These are phyloP conservation scores for Physocephala rufipes DNA, from an alignment of 2,888 invertebrate genomes.

Conservation along the genomic window DNA sequence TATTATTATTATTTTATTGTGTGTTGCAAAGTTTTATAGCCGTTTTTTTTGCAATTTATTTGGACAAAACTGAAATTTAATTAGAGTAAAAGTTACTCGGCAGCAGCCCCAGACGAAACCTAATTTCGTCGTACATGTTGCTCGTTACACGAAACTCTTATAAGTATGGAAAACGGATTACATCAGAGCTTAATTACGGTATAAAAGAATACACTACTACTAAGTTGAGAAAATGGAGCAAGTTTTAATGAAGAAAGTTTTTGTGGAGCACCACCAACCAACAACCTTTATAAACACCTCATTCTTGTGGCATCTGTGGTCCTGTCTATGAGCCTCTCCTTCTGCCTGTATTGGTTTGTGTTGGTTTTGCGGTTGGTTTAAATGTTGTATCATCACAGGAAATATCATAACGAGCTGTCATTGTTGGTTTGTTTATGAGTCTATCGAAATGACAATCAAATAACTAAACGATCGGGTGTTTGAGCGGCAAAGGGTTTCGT, in stretches of 20 bases:
- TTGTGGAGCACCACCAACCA: not conserved
- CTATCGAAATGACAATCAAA: too few species aligned
- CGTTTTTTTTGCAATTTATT: constrained; percentile 9
- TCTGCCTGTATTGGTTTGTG: not conserved
- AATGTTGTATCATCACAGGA: too few species aligned
- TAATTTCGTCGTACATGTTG: constrained; percentile 20
- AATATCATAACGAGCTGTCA: too few species aligned
- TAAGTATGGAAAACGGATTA: constrained; percentile 11
- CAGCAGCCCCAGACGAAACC: constrained; percentile 21
- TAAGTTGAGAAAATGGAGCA: constrained; percentile 18
- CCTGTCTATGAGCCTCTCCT: not conserved
- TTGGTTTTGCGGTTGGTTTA: too few species aligned
- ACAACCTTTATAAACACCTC: not conserved
- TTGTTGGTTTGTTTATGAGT: too few species aligned
- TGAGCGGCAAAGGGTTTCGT: too few species aligned
- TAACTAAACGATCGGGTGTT: too few species aligned
- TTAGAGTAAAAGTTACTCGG: constrained; percentile 33
- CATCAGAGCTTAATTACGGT: constrained; percentile 26
- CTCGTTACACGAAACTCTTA: not conserved
- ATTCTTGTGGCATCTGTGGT: not conserved
- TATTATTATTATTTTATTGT: not conserved
- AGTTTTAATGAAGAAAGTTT: constrained; percentile 35
- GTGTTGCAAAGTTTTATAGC: not conserved
- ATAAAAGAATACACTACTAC: constrained; percentile 24
- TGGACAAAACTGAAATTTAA: constrained; percentile 31